Evolutionary conservation across 2,113 vertebrate species (phyloP).

Genomic region (Oryctolagus cuniculus): mOryCun1.1 NC_091446.1:76153501-76154000

Average conservation of each 20-base stretch:
- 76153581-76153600: background rate
- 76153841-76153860: background rate
- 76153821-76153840: background rate
- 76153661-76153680: background rate
- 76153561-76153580: constrained; percentile 28
- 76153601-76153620: background rate
- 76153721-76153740: background rate
- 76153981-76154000: background rate
- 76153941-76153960: constrained; percentile 3
- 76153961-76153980: background rate
- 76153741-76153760: background rate
- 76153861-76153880: background rate
- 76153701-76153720: too few species aligned
- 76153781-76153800: background rate
- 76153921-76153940: background rate
- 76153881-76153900: constrained; percentile 14
- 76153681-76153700: background rate
- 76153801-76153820: background rate
- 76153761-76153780: background rate
- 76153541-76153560: background rate
- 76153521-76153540: background rate
- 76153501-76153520: background rate
- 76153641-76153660: constrained; percentile 2
- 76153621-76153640: background rate
- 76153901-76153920: background rate